Conservation (phyloP, 2,888 invertebrate genomes). For the Megastigmus dorsalis region DNA sequence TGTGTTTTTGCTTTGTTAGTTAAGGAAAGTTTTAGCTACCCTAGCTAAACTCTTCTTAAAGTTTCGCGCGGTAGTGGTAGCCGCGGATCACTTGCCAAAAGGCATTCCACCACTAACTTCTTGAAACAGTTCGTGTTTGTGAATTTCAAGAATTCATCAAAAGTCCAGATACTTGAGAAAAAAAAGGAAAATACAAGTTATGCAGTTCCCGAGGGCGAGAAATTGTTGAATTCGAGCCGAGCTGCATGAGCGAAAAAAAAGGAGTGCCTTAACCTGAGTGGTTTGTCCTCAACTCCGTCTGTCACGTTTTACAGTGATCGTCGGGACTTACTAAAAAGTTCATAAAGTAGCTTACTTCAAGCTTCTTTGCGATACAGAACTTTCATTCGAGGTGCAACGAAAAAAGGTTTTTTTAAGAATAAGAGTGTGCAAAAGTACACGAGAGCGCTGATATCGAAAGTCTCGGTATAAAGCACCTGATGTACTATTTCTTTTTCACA, state of each 20-base stretch:
- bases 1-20: not conserved
- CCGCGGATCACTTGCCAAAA: conserved; percentile 3
- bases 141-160: conserved; percentile 36
- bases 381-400: not conserved
- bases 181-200: conserved; percentile 25
- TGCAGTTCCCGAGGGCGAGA: conserved; percentile 6
- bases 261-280: conserved; percentile 5
- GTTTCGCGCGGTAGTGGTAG: conserved; percentile 11
- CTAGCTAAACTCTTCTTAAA: conserved; percentile 18
- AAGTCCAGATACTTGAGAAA: conserved; percentile 24
- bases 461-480: too few relatives aligned
- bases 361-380: conserved; percentile 37
- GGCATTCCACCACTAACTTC: not conserved
- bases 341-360: conserved; percentile 48
- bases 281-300: too few relatives aligned
- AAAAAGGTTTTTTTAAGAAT: not conserved
- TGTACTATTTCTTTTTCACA: too few relatives aligned
- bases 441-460: too few relatives aligned
- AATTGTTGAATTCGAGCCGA: conserved; percentile 30
- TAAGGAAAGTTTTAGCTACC: not conserved
- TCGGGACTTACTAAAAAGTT: conserved; percentile 38
- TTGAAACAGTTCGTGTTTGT: conserved; percentile 1
- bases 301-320: conserved; percentile 37
- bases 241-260: not conserved
- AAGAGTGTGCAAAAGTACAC: too few relatives aligned